Percentiles rank a stretch among this genome's conserved stretches.
Evolutionary conservation across 2,113 vertebrate species (phyloP).

Genomic region (Petroica traversi): DNA sequence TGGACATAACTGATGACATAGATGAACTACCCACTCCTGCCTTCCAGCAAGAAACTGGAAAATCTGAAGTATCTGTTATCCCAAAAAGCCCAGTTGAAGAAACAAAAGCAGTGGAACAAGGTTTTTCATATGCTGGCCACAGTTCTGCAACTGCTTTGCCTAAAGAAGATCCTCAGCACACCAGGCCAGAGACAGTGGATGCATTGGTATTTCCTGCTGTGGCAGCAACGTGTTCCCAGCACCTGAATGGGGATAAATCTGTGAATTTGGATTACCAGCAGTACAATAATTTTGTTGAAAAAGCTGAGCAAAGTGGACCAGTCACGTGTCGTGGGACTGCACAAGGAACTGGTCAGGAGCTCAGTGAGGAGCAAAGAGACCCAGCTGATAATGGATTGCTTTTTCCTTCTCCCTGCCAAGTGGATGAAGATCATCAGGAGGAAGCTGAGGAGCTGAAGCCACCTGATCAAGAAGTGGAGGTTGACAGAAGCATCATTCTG

Average conservation of each 20-base stretch:
- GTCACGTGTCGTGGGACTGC: background rate
- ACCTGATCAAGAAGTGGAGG: conserved; percentile 88
- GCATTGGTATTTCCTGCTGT: conserved; percentile 13
- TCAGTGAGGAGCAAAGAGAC: conserved; percentile 31
- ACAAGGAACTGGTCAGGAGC: background rate
- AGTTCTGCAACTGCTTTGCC: background rate
- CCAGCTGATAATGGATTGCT: background rate
- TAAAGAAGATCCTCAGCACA: background rate
- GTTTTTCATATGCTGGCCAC: background rate
- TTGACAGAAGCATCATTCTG: conserved; percentile 82
- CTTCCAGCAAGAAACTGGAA: conserved; percentile 19
- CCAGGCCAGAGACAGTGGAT: background rate
- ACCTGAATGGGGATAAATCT: background rate
- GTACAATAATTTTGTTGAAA: background rate
- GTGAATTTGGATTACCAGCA: conserved; percentile 3
- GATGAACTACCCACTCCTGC: conserved; percentile 50
- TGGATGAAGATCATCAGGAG: conserved; percentile 69
- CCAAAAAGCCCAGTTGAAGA: background rate
- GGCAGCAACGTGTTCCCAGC: conserved; percentile 11
- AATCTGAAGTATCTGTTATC: background rate
- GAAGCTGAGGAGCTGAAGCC: conserved; percentile 87
- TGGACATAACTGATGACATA: conserved; percentile 91
- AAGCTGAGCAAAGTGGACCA: background rate
- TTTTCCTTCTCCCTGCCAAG: conserved; percentile 59
- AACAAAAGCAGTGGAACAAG: background rate